Evolutionary conservation across 1,140 invertebrate genomes (phyloP), one percentile per base, ranked within the genome.

Genomic region (Eumaeus atala): DNA sequence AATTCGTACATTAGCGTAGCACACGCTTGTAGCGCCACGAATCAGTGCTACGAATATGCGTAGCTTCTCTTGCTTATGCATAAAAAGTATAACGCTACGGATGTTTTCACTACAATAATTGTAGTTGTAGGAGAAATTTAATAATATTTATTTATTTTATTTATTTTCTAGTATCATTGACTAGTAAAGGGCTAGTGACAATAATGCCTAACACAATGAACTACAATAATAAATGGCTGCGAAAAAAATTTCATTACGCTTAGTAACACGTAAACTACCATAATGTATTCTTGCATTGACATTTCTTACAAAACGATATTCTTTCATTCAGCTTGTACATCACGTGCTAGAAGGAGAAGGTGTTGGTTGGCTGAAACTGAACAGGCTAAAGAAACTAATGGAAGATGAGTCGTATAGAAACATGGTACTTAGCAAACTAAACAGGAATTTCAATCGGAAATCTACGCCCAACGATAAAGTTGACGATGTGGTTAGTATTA

Each of bases 331-430:
- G 92, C 90, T 98, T 28, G 92, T 98, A 9, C 95, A 92, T 73
- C 94, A 95, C 88, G 96, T 99, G 4, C 74, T 99, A 48, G 94
- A 95, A 47, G 98, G 98, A 9, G 96, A 99, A 89, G 97, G 98
- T 2, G 93, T 99, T 11, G 96, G 97, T 35, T 99, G 98, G 96
- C 88, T 99, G 14, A 98, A 99, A 84, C 83, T 98, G 6, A 97
- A 95, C 74, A 91, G 97, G 35, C 88, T 99, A 14, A 97, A 96
- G 73, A 98, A 98, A 77, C 86, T 99, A 5, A 98, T 99, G 96
- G 98, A 99, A 85, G 98, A 99, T 86, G 98, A 99, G 88, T 98
- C 95, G 53, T 98, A 99, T 88, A 90, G 98, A 33, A 98, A 97
- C 77, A 93, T 99, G 81, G 95, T 99, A 9, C 92, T 99, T 1